Percentiles rank a stretch among this genome's conserved stretches.
Evolutionary conservation across 2,797 vertebrate genomes (phyloP).

Genomic region (Telmatherina bonti): DNA sequence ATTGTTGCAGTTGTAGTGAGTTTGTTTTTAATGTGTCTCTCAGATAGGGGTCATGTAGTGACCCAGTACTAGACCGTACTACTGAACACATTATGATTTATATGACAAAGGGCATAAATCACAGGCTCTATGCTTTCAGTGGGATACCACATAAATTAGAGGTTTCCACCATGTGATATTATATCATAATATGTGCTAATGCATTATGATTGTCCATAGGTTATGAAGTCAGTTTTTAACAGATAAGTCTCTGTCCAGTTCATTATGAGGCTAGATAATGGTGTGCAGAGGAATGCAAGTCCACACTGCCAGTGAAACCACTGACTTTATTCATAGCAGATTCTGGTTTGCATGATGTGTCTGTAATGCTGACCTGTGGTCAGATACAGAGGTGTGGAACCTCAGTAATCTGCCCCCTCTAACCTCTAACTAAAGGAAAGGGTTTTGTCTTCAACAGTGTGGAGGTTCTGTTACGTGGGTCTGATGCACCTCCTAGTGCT

Average conservation of each 20-base stretch:
- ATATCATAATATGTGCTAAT: neutral
- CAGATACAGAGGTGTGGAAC: constrained; percentile 36
- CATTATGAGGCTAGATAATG: constrained; percentile 3
- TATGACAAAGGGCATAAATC: neutral
- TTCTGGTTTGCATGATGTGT: constrained; percentile 43
- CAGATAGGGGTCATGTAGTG: neutral
- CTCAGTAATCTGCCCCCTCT: constrained; percentile 27
- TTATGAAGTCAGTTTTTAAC: neutral
- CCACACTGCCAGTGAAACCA: constrained; percentile 29
- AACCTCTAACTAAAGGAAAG: constrained; percentile 6
- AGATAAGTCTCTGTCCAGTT: constrained; percentile 1
- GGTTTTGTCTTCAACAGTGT: constrained; percentile 1
- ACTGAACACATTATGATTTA: neutral
- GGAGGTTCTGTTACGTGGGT: constrained; percentile 7
- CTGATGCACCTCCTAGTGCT: constrained; percentile 62
- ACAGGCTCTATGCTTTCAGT: neutral
- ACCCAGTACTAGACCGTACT: neutral
- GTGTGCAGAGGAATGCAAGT: constrained; percentile 11
- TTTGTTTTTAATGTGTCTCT: neutral
- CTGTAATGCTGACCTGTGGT: constrained; percentile 41
- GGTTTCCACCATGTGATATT: neutral
- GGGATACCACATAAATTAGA: neutral
- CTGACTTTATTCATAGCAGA: constrained; percentile 49
- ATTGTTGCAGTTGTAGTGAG: too few relatives aligned
- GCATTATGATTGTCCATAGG: neutral